Percentiles rank a stretch among this genome's conserved stretches.
Evolutionary conservation across 92 coral and sea anemone species (phyloP).

Genomic region (Porites cylindrica): DNA sequence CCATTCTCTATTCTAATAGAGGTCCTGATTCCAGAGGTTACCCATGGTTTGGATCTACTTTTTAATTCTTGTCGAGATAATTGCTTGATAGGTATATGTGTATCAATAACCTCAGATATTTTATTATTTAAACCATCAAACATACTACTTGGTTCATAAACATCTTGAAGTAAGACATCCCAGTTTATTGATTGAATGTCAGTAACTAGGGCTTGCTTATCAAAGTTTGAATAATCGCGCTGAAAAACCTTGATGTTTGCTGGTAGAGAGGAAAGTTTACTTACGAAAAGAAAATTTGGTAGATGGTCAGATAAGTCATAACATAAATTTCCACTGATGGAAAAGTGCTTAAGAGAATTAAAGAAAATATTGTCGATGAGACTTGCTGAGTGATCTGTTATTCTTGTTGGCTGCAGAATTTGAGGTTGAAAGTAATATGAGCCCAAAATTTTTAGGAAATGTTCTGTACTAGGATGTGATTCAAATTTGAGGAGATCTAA

Average conservation of each 20-base stretch:
- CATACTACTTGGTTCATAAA: neutral
- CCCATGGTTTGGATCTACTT: conserved; percentile 14
- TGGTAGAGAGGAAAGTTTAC: conserved; percentile 30
- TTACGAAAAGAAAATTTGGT: conserved; percentile 38
- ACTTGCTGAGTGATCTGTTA: too few relatives aligned
- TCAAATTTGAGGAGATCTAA: neutral
- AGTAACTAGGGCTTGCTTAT: neutral
- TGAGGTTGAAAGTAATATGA: too few relatives aligned
- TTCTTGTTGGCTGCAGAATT: too few relatives aligned
- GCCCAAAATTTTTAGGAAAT: neutral
- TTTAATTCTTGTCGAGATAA: conserved; percentile 1
- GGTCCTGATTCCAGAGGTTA: conserved; percentile 12
- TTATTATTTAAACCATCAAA: neutral
- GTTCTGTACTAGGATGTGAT: neutral
- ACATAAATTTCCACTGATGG: neutral
- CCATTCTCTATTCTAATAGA: neutral
- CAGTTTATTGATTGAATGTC: neutral
- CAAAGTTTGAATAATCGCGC: neutral
- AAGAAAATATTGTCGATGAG: too few relatives aligned
- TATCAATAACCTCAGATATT: neutral
- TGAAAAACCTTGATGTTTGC: neutral
- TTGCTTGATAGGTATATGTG: neutral
- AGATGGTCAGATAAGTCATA: conserved; percentile 32
- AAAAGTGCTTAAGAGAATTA: neutral
- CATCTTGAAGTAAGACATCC: neutral